phyloP scores from a whole-genome alignment of 2,888 invertebrate species.

The Phyllotreta striolata region DNA sequence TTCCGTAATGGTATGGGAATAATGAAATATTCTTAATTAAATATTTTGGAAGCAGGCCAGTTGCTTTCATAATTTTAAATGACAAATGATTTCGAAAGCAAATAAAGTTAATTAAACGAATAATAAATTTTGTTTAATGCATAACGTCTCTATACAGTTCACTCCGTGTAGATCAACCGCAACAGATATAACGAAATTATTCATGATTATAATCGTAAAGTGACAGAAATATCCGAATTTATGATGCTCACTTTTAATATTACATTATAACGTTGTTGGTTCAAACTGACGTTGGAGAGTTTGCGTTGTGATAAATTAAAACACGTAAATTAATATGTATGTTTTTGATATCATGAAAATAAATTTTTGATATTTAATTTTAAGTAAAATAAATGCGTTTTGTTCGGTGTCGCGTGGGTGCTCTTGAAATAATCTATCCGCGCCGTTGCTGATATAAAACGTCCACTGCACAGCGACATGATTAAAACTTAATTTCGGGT shows the following conservation, averaged over 20 bases:
- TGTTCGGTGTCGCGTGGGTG: too few species aligned
- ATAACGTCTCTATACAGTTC: slow-evolving; percentile 2
- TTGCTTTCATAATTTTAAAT: slow-evolving; percentile 4
- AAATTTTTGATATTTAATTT: background rate
- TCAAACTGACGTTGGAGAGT: slow-evolving; percentile 1
- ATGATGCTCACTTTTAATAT: slow-evolving; percentile 25
- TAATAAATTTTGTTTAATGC: slow-evolving; percentile 9
- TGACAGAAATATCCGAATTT: slow-evolving; percentile 25
- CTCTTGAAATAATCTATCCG: too few species aligned
- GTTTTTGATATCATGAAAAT: slow-evolving; percentile 8
- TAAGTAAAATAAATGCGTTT: too few species aligned
- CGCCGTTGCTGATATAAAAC: too few species aligned
- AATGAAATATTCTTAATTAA: too few species aligned
- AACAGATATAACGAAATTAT: slow-evolving; percentile 20
- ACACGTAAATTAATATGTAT: background rate
- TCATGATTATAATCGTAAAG: slow-evolving; percentile 21
- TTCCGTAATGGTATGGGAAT: too few species aligned
- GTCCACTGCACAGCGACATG: too few species aligned
- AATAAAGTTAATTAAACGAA: slow-evolving; percentile 13
- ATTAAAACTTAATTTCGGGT: background rate
- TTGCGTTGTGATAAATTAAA: slow-evolving; percentile 8
- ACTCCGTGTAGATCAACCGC: slow-evolving; percentile 18
- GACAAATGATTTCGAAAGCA: slow-evolving; percentile 10
- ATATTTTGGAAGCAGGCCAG: background rate
- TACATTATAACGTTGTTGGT: slow-evolving; percentile 20